A percentile compares a stretch with the other conserved stretches of the same genome.
Evolutionary conservation across 2,797 vertebrate species (phyloP).

Genomic region (Martes flavigula): DNA sequence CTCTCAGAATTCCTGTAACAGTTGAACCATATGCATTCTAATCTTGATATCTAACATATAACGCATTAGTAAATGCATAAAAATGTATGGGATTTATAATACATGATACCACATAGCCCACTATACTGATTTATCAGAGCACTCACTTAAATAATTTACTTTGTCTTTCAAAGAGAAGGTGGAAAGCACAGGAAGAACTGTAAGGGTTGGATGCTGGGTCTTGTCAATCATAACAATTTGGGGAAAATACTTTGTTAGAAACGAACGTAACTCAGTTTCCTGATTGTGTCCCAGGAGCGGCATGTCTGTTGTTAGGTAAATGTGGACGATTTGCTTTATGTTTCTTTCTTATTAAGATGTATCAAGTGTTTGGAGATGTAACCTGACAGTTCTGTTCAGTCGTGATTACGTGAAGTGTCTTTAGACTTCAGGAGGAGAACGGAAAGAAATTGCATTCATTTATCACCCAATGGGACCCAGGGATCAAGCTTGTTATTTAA

Average conservation of each 20-base stretch:
- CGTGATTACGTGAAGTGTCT: neutral
- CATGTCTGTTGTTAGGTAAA: neutral
- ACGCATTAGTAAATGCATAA: neutral
- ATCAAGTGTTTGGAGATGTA: neutral
- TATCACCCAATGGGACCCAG: neutral
- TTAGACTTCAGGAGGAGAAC: neutral
- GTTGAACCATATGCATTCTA: neutral
- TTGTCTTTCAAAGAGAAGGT: neutral
- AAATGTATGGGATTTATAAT: neutral
- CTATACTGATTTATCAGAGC: neutral
- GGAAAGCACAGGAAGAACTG: neutral
- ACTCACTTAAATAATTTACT: neutral
- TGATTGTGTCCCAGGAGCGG: neutral
- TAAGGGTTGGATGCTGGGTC: neutral
- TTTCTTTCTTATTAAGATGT: slow-evolving; percentile 10
- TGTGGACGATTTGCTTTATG: neutral
- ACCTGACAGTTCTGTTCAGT: neutral
- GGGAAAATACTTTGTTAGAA: slow-evolving; percentile 2
- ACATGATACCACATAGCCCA: neutral
- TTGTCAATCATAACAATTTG: neutral
- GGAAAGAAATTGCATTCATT: slow-evolving; percentile 8
- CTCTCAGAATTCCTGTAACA: neutral
- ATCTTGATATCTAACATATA: neutral
- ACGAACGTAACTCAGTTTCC: neutral
- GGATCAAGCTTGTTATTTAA: neutral